Conservation (phyloP, 2,113 vertebrate species). For the Chroicocephalus ridibundus region DNA sequence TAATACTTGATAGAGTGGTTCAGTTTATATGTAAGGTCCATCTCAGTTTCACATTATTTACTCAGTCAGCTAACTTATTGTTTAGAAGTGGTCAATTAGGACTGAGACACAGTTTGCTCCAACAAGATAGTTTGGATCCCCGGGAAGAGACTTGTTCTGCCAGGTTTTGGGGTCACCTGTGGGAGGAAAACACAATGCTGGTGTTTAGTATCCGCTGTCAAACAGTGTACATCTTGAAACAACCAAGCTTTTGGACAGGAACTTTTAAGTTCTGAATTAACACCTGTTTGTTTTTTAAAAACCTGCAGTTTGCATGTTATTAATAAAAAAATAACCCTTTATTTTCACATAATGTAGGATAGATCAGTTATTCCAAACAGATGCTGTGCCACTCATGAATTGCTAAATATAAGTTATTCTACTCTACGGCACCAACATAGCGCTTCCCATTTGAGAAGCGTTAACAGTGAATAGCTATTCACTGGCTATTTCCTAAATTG, state of each 20-base stretch:
- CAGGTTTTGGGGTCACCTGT: conserved; percentile 98
- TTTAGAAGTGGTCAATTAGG: conserved; percentile 98
- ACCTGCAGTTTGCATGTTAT: neutral
- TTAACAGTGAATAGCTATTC: neutral
- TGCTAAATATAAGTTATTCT: neutral
- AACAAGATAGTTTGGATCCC: conserved; percentile 99
- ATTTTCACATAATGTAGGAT: neutral
- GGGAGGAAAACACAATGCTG: conserved; percentile 70
- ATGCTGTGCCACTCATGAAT: neutral
- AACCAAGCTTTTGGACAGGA: conserved; percentile 65
- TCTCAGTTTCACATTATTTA: conserved; percentile 83
- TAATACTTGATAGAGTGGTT: conserved; percentile 83
- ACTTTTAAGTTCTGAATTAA: conserved; percentile 21
- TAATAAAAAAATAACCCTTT: neutral
- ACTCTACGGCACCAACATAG: neutral
- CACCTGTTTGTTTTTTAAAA: neutral
- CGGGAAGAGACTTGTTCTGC: conserved; percentile 99
- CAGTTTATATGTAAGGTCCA: conserved; percentile 72
- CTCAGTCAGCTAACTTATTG: conserved; percentile 85
- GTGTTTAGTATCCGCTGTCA: conserved; percentile 67
- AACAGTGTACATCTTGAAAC: conserved; percentile 58
- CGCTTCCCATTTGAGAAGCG: neutral
- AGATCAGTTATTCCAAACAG: neutral
- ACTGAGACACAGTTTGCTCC: conserved; percentile 99
- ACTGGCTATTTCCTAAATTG: neutral